Conservation (phyloP, 2,797 vertebrate genomes). For the Protosalanx chinensis region DNA sequence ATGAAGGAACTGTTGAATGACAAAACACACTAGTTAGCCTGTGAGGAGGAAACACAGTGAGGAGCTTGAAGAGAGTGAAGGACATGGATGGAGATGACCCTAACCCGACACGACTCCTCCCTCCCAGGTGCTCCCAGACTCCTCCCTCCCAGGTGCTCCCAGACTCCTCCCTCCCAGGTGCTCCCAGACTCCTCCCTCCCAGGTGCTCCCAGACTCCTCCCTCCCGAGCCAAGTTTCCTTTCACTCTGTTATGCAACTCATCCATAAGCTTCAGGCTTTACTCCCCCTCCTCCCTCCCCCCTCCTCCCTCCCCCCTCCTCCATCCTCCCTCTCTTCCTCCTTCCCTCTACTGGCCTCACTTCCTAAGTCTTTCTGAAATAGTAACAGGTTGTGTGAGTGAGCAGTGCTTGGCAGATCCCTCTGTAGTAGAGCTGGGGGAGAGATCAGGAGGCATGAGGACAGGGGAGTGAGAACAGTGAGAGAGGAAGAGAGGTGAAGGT, state of each 20-base stretch:
- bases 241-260: slow-evolving; percentile 77
- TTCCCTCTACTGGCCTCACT: slow-evolving; percentile 22
- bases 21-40: too few relatives aligned
- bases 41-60: slow-evolving; percentile 18
- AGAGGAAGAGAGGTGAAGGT: too few relatives aligned
- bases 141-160: too few relatives aligned
- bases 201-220: too few relatives aligned
- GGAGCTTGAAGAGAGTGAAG: slow-evolving; percentile 19
- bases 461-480: slow-evolving; percentile 24
- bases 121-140: too few relatives aligned
- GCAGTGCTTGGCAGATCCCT: slow-evolving; percentile 56
- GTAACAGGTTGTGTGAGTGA: slow-evolving; percentile 73
- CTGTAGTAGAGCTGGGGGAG: slow-evolving; percentile 55
- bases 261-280: slow-evolving; percentile 74
- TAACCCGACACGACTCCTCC: too few relatives aligned
- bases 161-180: too few relatives aligned
- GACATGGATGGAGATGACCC: slow-evolving; percentile 20
- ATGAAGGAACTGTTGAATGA: too few relatives aligned
- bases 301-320: neutral
- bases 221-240: slow-evolving; percentile 24
- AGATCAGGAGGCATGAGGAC: slow-evolving; percentile 20
- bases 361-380: slow-evolving; percentile 80
- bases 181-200: too few relatives aligned
- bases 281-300: slow-evolving; percentile 14
- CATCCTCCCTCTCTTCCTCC: slow-evolving; percentile 4